Conservation (phyloP, 2,797 vertebrate species). For the Bothrops alternatus region DNA sequence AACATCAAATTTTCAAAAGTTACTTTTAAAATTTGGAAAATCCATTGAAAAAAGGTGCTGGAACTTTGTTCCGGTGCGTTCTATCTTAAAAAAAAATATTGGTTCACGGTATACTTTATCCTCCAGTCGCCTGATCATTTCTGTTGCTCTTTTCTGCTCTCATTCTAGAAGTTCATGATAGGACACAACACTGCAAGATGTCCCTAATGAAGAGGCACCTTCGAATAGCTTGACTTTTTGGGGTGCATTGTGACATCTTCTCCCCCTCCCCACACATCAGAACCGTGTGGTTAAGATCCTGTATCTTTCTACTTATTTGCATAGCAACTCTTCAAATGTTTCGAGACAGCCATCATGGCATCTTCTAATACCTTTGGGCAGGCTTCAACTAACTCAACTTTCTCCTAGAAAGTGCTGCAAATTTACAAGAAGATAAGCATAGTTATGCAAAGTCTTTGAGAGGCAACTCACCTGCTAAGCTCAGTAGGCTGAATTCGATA, state of each 20-base stretch:
- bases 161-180: not conserved
- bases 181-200: not conserved
- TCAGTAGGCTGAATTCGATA: not conserved
- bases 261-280: fast-evolving
- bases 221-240: not conserved
- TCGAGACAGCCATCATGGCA: not conserved
- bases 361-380: not conserved
- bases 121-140: not conserved
- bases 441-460: too few species aligned
- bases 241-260: not conserved
- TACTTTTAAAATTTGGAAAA: too few species aligned
- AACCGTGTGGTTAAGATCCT: not conserved
- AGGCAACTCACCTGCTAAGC: not conserved
- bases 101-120: too few species aligned
- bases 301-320: not conserved
- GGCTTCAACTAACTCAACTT: not conserved
- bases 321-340: too few species aligned
- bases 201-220: not conserved
- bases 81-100: too few species aligned
- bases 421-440: not conserved
- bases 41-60: too few species aligned
- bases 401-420: not conserved
- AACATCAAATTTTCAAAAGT: too few species aligned
- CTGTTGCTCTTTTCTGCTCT: not conserved
- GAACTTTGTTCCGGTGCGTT: too few species aligned